Evolutionary conservation across 2,113 vertebrate species (phyloP).

Genomic region (Nycticryphes semicollaris): DNA sequence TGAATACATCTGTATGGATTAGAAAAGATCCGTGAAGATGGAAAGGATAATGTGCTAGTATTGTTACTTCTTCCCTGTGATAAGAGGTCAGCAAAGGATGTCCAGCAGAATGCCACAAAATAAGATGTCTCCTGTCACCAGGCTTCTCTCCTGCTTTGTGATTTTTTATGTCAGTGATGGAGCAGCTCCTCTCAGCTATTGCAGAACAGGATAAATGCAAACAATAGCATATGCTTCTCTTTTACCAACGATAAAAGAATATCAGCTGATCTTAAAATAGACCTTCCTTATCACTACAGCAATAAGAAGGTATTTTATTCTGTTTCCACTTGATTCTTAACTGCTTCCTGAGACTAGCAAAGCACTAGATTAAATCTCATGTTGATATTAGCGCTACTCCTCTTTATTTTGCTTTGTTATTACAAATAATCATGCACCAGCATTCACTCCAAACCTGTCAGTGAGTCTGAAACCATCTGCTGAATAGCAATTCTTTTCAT

Average conservation of each 20-base stretch:
- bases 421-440: background rate
- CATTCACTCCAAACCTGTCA: background rate
- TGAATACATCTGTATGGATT: background rate
- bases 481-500: background rate
- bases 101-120: background rate
- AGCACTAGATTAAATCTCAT: background rate
- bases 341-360: background rate
- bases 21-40: background rate
- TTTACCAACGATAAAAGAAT: background rate
- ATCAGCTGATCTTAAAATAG: background rate
- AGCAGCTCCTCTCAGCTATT: background rate
- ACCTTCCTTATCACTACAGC: background rate
- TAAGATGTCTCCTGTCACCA: background rate
- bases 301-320: background rate
- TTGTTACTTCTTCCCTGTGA: background rate
- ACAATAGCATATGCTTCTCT: background rate
- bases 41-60: background rate
- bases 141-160: background rate
- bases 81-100: background rate
- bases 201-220: background rate
- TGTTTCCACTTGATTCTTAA: background rate
- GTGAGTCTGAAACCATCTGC: background rate
- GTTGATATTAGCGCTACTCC: background rate
- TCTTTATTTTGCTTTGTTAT: background rate
- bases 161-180: background rate